Base-by-base conservation (phyloP, 1,140 invertebrate species). In the Bursaphelenchus mucronatus region DNA sequence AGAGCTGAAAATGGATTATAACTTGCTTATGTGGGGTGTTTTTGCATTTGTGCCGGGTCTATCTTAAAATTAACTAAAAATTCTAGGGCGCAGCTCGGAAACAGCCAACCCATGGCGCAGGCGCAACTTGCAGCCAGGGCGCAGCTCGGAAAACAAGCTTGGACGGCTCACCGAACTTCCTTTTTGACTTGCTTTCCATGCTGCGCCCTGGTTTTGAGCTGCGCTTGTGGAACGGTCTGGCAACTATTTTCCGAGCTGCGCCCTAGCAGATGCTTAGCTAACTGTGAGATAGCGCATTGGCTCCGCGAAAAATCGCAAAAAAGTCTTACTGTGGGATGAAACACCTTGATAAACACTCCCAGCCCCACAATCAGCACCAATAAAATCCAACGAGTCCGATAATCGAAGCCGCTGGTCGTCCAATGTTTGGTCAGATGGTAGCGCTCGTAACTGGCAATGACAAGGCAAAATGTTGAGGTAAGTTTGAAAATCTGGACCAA, bases 381-480 rank as follows among this genome's bases (percentile, higher is more conserved):
- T 17, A 79, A 50, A 17, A 80, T 46, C 78, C 78, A 80, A 39
- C 77, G 64, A 4, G 73, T 74, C 7, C 73, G 54, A 40, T 68
- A 66, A 21, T 78, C 74, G 58, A 79, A 79, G 8, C 77, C 77
- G 30, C 73, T 75, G 54, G 74, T 78, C 21, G 77, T 81, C 77
- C 77, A 79, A 63, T 79, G 77, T 10, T 69, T 68, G 43, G 76
- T 80, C 62, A 78, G 67, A 15, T 64, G 56, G 51, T 68, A 79
- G 41, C 77, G 53, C 46, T 79, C 77, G 52, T 78, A 81, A 49
- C 65, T 67, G 1, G 77, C 77, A 53, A 80, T 65, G 15, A 79
- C 76, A 17, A 79, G 55, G 45, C 73, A 79, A 56, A 81, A 74
- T n/a, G 76, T 73, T 4, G 78, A 81, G n/a, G 77, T 61, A 45